Percentiles rank a stretch among this genome's conserved stretches.
Evolutionary conservation across 2,113 vertebrate species (phyloP).

Genomic region (Buteo buteo): DNA sequence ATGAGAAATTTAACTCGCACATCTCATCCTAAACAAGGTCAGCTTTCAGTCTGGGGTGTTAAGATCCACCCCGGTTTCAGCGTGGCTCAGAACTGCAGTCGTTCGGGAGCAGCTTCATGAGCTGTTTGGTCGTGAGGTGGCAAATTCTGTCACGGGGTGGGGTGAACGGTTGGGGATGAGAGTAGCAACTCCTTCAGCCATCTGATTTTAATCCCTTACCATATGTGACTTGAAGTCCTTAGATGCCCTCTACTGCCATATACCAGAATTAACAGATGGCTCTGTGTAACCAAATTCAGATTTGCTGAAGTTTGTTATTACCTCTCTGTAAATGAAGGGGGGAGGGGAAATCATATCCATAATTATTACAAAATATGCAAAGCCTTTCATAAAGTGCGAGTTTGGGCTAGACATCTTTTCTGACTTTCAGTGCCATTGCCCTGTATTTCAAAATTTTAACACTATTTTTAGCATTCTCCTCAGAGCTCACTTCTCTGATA

Average conservation of each 20-base stretch:
- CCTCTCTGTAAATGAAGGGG: background rate
- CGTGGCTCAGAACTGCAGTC: background rate
- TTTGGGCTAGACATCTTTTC: constrained; percentile 11
- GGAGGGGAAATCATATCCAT: background rate
- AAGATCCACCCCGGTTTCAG: background rate
- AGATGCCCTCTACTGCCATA: constrained; percentile 56
- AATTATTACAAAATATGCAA: constrained; percentile 2
- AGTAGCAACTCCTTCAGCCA: background rate
- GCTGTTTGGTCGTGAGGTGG: background rate
- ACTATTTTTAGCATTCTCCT: constrained; percentile 24
- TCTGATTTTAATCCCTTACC: constrained; percentile 40
- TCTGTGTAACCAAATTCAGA: background rate
- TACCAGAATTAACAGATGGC: constrained; percentile 49
- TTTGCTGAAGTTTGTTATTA: constrained; percentile 3
- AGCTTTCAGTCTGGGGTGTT: background rate
- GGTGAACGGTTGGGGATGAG: background rate
- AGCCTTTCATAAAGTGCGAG: background rate
- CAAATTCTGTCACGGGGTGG: background rate
- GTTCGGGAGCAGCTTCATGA: background rate
- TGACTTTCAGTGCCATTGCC: background rate
- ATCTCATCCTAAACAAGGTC: background rate
- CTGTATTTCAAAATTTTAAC: background rate
- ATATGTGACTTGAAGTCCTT: constrained; percentile 52
- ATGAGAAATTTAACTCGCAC: background rate
- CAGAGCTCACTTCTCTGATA: background rate